Base-by-base conservation (phyloP, 2,797 vertebrate species). In the Meriones psammophilus region DNA sequence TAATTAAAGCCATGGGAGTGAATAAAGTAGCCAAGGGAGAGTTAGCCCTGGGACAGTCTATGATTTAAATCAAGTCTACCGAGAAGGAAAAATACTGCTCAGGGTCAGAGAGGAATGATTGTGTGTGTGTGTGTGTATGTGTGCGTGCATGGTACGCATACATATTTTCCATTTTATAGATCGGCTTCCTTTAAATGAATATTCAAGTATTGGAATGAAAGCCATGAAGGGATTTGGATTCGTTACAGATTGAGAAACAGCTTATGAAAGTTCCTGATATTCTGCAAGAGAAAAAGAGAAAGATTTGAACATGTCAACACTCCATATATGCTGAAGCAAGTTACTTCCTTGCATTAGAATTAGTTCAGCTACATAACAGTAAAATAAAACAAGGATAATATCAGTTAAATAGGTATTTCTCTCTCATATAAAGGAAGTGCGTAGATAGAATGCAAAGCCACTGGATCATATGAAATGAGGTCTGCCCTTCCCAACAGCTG, bases 181-280 rank as follows among this genome's bases (percentile, higher is more conserved):
- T 39, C 13, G 14, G 12, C 54, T 83, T 66, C 81, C 64, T 96
- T 95, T 12, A 28, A 80, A 62, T 86, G 18, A 88, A 66, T 86
- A 60, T 89, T 93, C 74, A 76, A 90, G 58, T 76, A 73, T 96
- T 92, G 73, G 92, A 88, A 92, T 42, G 46, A 89, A 86, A 83
- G 36, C 20, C 33, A 33, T 5, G 10, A 86, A 66, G 66, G 9
- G 12, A 66, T 83, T 90, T 95, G 42, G 60, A 36, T 92, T 56
- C 66, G 79, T 92, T 80, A 30, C 1, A 91, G 89, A 80, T 50
- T 78, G 54, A 91, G 46, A 86, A 91, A 60, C 26, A 73, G 20
- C 20, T 83, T 92, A 46, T 87, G 17, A 28, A 92, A 74, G 33
- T 56, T 90, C 71, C 66, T 95, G 50, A 88, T 60, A 68, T 85